A percentile compares a stretch with the other conserved stretches of the same genome.
phyloP scores from a whole-genome alignment of 2,888 invertebrate genomes.

The Calameuta pallipes region DNA sequence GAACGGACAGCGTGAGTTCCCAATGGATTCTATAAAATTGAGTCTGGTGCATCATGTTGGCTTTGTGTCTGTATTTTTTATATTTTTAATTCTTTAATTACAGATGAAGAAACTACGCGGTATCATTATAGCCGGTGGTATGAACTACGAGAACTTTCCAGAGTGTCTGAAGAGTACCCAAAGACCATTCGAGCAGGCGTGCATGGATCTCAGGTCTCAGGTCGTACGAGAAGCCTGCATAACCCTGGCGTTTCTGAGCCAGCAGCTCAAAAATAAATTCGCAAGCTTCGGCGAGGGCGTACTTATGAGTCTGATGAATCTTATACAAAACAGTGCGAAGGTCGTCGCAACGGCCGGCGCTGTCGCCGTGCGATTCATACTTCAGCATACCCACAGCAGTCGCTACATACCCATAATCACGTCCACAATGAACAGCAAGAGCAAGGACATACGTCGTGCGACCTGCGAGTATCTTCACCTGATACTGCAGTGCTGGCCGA shows the following conservation, averaged over 20 bases:
- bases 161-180: constrained; percentile 83
- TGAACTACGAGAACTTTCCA: constrained; percentile 78
- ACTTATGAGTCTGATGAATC: constrained; percentile 84
- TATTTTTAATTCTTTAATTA: constrained; percentile 34
- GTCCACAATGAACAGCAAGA: constrained; percentile 84
- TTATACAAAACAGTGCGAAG: constrained; percentile 96
- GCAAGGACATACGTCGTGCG: constrained; percentile 87
- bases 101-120: constrained; percentile 90
- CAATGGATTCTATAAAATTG: background rate
- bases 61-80: background rate
- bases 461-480: constrained; percentile 86
- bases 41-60: background rate
- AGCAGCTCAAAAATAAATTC: constrained; percentile 83
- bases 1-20: constrained; percentile 85
- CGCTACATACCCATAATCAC: constrained; percentile 84
- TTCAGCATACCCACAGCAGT: constrained; percentile 84
- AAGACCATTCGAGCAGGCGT: constrained; percentile 82
- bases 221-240: constrained; percentile 97
- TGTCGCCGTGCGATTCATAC: constrained; percentile 88
- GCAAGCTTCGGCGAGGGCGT: constrained; percentile 89
- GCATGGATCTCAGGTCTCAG: constrained; percentile 91
- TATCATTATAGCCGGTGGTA: constrained; percentile 83
- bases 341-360: constrained; percentile 90
- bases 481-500: constrained; percentile 89
- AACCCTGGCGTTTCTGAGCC: constrained; percentile 91